Evolutionary conservation across 2,113 vertebrate genomes (phyloP).

Genomic region (Dicaeum eximium): DNA sequence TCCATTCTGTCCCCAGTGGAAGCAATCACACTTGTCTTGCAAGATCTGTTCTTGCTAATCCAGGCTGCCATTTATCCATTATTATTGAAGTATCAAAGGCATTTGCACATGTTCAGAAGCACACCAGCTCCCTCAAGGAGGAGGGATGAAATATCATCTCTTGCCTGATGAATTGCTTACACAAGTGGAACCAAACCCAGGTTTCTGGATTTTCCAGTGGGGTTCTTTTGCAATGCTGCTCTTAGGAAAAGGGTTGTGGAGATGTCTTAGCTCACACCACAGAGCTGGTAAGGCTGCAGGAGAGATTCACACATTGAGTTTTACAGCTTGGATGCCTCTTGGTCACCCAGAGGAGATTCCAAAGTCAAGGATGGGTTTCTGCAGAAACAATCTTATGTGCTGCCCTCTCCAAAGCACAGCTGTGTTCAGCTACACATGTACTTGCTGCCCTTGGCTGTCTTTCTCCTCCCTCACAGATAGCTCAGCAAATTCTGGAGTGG

Average conservation of each 20-base stretch:
- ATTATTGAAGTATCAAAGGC: not conserved
- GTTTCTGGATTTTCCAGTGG: not conserved
- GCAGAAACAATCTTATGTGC: not conserved
- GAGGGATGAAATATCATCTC: not conserved
- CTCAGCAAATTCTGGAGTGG: not conserved
- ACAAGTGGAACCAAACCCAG: not conserved
- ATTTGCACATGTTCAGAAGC: not conserved
- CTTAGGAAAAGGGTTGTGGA: not conserved
- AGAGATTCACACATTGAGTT: not conserved
- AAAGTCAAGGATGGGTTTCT: not conserved
- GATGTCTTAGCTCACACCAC: not conserved
- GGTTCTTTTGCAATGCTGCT: not conserved
- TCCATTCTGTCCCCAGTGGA: not conserved
- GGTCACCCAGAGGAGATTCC: not conserved
- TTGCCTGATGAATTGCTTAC: not conserved
- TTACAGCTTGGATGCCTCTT: not conserved
- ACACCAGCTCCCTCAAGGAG: not conserved
- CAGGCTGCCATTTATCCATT: not conserved
- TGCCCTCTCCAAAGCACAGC: not conserved
- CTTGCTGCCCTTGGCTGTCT: not conserved
- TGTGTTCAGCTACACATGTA: not conserved
- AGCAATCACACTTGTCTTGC: not conserved
- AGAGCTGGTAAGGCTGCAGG: not conserved
- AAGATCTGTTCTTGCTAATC: not conserved
- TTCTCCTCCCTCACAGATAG: not conserved